Conservation (phyloP, 2,797 vertebrate genomes). For the Chrosomus eos region DNA sequence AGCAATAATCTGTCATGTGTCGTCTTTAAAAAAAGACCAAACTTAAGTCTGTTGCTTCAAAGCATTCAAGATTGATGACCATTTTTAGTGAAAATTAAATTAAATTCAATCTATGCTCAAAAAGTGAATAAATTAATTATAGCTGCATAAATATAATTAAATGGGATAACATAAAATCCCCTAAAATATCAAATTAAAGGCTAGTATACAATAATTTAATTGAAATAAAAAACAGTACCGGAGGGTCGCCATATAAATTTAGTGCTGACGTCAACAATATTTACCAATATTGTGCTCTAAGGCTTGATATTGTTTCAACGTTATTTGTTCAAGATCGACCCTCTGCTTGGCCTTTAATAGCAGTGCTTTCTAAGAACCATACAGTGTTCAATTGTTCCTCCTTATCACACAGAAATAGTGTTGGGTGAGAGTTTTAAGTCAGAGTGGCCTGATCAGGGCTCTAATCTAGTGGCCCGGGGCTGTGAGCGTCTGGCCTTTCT, state of each 20-base stretch:
- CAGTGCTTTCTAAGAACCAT: constrained; percentile 70
- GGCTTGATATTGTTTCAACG: neutral
- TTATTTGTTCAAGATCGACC: neutral
- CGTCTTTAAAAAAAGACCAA: no score
- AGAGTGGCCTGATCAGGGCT: constrained; percentile 62
- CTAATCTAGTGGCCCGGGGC: constrained; percentile 65
- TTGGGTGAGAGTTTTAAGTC: constrained; percentile 64
- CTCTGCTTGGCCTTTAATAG: constrained; percentile 61
- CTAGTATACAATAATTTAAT: neutral
- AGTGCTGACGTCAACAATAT: neutral
- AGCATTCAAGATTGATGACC: no score
- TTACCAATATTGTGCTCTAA: neutral
- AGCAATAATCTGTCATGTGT: no score
- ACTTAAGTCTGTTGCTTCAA: no score
- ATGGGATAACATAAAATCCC: no score
- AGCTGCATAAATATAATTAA: no score
- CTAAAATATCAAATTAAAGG: neutral
- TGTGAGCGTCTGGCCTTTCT: constrained; percentile 53
- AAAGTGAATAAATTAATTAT: no score
- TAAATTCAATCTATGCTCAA: no score
- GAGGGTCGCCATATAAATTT: no score
- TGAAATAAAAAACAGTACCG: neutral
- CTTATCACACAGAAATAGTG: constrained; percentile 68
- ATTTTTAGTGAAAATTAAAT: no score
- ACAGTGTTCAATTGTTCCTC: constrained; percentile 70